Evolutionary conservation across 2,888 invertebrate species (phyloP), one percentile per base, ranked within the genome.

Genomic region (Furcula furcula): DNA sequence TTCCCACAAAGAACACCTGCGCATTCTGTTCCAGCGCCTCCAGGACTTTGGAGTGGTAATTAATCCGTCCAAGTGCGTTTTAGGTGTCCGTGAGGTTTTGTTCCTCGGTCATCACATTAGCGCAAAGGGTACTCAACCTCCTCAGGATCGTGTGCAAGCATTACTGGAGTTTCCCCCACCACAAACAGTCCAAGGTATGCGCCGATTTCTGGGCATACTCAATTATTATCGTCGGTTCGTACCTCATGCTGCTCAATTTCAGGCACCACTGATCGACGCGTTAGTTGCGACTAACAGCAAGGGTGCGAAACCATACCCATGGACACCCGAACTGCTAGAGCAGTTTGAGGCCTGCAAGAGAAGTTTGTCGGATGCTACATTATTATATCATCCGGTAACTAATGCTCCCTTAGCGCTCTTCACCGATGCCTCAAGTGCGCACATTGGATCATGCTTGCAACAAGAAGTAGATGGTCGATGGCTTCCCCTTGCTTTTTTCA

Each of bases 401-500:
- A 5, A 14, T 22, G 23, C 37, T n/a, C 11, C 13, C 3, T 7
- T 43, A 7, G 33, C 16, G 12, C 7, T 37, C 0, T 39, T 40
- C 3, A 45, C 44, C 0, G 48, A 48, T 14, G 44, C 48, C 0
- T 48, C 44, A 1, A 25, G 18, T 3, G 2, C 9, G 1, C 35
- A 34, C 2, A 9, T 46, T 0, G 46, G 46, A 1, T 6, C 44
- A 1, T 34, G 27, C 3, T 11, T 52, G 0, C 46, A 52, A 12
- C 51, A 53, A 13, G 26, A 11, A 0, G 12, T 15, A 2, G 14
- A 20, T 5, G 4, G 7, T n/a, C 3, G 14, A 1, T 52, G 40
- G 44, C 18, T 27, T 4, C 45, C 52, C 1, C 3, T 48, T 0
- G 46, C 38, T 0, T 51, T 36, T 7, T 46, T 46, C 12, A 37